Conservation (phyloP, 2,888 invertebrate genomes). For the Muscina levida region DNA sequence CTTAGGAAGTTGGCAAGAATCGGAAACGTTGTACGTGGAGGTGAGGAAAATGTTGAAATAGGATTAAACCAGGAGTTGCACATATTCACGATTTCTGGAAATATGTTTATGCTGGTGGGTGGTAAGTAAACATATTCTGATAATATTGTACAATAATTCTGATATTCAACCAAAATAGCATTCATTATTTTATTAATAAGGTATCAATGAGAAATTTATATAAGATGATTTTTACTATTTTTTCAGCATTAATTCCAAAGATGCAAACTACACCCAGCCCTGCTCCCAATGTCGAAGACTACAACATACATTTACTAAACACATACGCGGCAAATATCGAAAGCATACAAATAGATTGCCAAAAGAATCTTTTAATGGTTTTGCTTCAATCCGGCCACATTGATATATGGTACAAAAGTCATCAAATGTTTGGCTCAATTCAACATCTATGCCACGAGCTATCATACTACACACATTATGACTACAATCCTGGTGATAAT, state of each 20-base stretch:
- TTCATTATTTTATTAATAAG: background rate
- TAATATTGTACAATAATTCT: background rate
- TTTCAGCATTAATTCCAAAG: slow-evolving; percentile 29
- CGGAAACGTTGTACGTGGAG: slow-evolving; percentile 67
- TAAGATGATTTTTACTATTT: too few species aligned
- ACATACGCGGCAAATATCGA: slow-evolving; percentile 71
- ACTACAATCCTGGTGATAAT: slow-evolving; percentile 68
- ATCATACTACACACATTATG: slow-evolving; percentile 71
- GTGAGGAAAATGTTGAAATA: slow-evolving; percentile 56
- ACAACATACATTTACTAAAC: slow-evolving; percentile 68
- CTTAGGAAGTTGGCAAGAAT: slow-evolving; percentile 59
- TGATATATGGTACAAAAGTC: slow-evolving; percentile 76
- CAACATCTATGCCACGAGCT: slow-evolving; percentile 71
- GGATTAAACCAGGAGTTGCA: slow-evolving; percentile 69
- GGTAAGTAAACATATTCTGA: slow-evolving; percentile 38
- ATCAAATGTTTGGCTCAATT: slow-evolving; percentile 66
- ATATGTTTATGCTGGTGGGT: slow-evolving; percentile 72
- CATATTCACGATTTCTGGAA: slow-evolving; percentile 75
- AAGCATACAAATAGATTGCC: slow-evolving; percentile 70
- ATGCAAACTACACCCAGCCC: background rate
- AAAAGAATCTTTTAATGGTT: slow-evolving; percentile 71
- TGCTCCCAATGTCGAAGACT: slow-evolving; percentile 35
- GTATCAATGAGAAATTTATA: too few species aligned
- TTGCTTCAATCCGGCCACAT: slow-evolving; percentile 75
- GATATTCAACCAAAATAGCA: background rate